Conservation (phyloP, 2,113 vertebrate genomes). For the Haplochromis vanheusdeni region DNA sequence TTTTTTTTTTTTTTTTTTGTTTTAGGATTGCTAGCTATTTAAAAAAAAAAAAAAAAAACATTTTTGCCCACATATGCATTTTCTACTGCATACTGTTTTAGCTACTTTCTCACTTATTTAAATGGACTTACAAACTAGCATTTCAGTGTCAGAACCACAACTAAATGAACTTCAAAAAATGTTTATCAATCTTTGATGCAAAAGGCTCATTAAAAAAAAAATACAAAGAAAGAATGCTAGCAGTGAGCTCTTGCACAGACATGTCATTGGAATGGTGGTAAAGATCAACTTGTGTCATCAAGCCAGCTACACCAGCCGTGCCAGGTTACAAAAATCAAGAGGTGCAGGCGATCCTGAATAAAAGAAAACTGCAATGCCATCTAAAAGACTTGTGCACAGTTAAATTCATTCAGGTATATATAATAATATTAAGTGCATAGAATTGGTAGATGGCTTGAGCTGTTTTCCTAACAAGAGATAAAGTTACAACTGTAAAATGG, state of each 20-base stretch:
- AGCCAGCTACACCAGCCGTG: neutral
- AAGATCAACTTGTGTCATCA: neutral
- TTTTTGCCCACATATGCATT: neutral
- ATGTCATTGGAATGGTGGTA: neutral
- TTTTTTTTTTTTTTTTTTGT: neutral
- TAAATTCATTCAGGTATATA: neutral
- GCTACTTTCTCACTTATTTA: neutral
- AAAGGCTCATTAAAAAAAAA: neutral
- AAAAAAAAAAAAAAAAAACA: neutral
- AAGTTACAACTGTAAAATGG: neutral
- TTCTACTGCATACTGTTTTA: neutral
- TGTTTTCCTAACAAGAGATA: neutral
- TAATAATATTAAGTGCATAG: neutral
- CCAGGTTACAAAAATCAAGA: neutral
- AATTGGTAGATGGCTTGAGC: neutral
- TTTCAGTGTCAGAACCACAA: neutral
- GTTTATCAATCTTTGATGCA: neutral
- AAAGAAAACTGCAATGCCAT: neutral
- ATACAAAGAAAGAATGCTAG: rapidly evolving
- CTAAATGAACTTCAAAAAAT: neutral
- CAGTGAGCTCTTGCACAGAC: neutral
- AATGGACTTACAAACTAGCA: neutral
- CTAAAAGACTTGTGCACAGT: neutral
- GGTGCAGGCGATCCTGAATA: no score
- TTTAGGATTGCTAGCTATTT: neutral